These are phyloP conservation scores for Darwinula stevensoni DNA, from an alignment of 2,888 invertebrate genomes.

Conservation along the genomic window DNA sequence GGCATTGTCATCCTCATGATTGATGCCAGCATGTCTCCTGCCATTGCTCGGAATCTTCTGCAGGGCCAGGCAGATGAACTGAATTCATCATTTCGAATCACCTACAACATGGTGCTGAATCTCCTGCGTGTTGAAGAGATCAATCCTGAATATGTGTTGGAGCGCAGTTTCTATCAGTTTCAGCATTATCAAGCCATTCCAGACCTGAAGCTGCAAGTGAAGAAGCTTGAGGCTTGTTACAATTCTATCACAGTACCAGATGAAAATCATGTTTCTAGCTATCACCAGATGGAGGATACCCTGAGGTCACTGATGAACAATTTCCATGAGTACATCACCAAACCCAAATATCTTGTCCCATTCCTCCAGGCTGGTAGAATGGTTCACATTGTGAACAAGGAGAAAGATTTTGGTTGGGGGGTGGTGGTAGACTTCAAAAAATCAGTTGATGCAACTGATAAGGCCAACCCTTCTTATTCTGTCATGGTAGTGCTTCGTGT, in stretches of 20 bases:
- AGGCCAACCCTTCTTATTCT: conserved; percentile 30
- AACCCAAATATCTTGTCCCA: conserved; percentile 61
- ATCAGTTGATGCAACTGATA: conserved; percentile 19
- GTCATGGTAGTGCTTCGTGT: conserved; percentile 60
- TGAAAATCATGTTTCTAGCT: conserved; percentile 43
- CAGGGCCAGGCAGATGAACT: conserved; percentile 85
- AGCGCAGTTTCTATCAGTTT: conserved; percentile 92
- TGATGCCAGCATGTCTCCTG: conserved; percentile 56
- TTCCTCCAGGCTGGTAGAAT: conserved; percentile 83
- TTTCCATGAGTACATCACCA: conserved; percentile 46
- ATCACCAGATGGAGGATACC: conserved; percentile 36
- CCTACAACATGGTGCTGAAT: conserved; percentile 97
- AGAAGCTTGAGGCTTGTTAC: conserved; percentile 17
- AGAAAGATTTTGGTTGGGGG: conserved; percentile 83
- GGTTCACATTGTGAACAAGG: conserved; percentile 49
- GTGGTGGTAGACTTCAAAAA: conserved; percentile 75
- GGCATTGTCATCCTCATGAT: conserved; percentile 95
- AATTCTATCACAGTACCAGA: conserved; percentile 31
- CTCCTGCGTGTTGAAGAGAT: conserved; percentile 91
- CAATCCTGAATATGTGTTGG: conserved; percentile 96
- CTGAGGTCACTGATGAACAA: conserved; percentile 38
- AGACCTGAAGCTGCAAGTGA: background rate
- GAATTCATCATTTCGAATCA: conserved; percentile 94
- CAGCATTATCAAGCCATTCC: conserved; percentile 86
- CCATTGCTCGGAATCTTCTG: conserved; percentile 32